phyloP scores from a whole-genome alignment of 1,140 invertebrate species.

The Mycetomoellerius zeteki region DNA sequence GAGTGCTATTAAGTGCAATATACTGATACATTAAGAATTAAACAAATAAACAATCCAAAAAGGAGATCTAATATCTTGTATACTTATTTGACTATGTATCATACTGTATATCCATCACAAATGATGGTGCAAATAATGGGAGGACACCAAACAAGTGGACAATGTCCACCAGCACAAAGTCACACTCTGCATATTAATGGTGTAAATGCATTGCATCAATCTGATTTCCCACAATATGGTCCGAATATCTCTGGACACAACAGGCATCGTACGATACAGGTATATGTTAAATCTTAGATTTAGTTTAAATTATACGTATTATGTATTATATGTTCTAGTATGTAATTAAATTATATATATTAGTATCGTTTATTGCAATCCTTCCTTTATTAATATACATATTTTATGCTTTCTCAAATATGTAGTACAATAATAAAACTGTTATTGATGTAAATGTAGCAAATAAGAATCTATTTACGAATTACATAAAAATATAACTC shows the following conservation, averaged over 20 bases:
- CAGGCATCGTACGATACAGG: constrained; percentile 81
- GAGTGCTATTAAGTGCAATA: constrained; percentile 24
- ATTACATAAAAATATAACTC: background rate
- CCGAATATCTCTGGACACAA: constrained; percentile 76
- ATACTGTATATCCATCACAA: constrained; percentile 82
- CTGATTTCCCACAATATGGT: constrained; percentile 79
- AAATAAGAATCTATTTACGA: background rate
- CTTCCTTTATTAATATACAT: background rate
- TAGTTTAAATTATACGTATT: constrained; percentile 5
- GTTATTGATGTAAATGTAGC: background rate
- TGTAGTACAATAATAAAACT: background rate
- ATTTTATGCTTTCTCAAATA: constrained; percentile 10
- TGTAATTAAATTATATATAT: background rate
- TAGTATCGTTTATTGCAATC: background rate
- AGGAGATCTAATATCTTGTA: constrained; percentile 47
- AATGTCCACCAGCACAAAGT: constrained; percentile 77
- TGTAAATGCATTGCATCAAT: constrained; percentile 76
- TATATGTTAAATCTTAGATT: constrained; percentile 66
- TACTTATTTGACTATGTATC: constrained; percentile 83
- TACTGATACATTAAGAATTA: constrained; percentile 45
- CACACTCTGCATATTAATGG: constrained; percentile 78
- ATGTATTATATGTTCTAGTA: background rate
- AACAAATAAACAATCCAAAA: constrained; percentile 14
- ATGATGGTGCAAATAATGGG: constrained; percentile 84
- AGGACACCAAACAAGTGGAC: constrained; percentile 82